phyloP scores from a whole-genome alignment of 2,113 vertebrate species.

The Spea bombifrons region DNA sequence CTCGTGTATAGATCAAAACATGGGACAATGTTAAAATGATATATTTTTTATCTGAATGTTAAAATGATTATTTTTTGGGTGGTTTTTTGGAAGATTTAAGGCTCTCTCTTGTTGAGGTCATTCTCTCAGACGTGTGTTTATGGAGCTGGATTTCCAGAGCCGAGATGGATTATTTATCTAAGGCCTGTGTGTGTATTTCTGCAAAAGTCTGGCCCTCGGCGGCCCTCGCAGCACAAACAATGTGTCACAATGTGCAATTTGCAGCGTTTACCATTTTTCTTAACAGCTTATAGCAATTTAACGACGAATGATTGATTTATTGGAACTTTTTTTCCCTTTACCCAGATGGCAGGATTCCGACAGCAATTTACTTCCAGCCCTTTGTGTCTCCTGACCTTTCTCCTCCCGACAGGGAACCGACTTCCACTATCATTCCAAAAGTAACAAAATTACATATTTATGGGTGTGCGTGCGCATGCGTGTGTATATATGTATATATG shows the following conservation, averaged over 20 bases:
- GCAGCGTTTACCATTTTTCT: background rate
- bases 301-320: slow-evolving; percentile 10
- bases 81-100: too few relatives aligned
- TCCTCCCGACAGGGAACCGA: too few relatives aligned
- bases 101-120: background rate
- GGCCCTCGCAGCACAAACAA: slow-evolving; percentile 37
- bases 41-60: too few relatives aligned
- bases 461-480: too few relatives aligned
- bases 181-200: slow-evolving; percentile 44
- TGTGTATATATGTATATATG: too few relatives aligned
- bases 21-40: too few relatives aligned
- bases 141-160: slow-evolving; percentile 33
- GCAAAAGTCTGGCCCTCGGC: slow-evolving; percentile 30
- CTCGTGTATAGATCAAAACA: too few relatives aligned
- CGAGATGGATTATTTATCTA: slow-evolving; percentile 42
- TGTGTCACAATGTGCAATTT: slow-evolving; percentile 39
- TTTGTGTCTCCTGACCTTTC: background rate
- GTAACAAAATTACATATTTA: too few relatives aligned
- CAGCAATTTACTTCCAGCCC: background rate
- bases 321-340: background rate
- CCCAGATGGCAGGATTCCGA: background rate
- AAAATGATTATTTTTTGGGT: too few relatives aligned
- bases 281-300: slow-evolving; percentile 35
- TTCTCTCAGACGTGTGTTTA: slow-evolving; percentile 45
- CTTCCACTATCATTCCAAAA: too few relatives aligned